Evolutionary conservation across 2,797 vertebrate genomes (phyloP), one percentile per base, ranked within the genome.

Genomic region (Gila robusta): DNA sequence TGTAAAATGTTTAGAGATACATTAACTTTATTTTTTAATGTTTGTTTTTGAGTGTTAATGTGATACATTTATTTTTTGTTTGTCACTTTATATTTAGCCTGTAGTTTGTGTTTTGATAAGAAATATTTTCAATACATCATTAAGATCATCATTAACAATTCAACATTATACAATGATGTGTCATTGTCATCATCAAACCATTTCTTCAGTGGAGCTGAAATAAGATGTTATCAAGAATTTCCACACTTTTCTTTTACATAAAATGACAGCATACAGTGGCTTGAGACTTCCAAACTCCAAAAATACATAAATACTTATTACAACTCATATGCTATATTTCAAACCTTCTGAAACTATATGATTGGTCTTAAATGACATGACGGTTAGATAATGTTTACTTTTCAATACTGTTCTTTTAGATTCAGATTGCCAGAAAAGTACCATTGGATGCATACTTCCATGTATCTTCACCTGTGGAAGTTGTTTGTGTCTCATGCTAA

Each of bases 401-500:
- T 28, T 47, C n/a, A 32, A 52, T 32, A 9, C 5, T 74, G 17
- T 32, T 52, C 16, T 70, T 49, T 32, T 52, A 21, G 28, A 52
- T 52, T 21, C 47, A 35, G 23, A 39, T 32, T 23, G 6, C 5
- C 21, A 37, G 21, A 14, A 37, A 77, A 54, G 19, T 21, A 12
- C 10, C 28, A 19, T 14, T 52, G 11, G 11, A 78, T 59, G 12
- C 16, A 19, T 17, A 59, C 52, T n/a, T 39, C 32, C 32, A 37
- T 56, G 32, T n/a, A 10, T 59, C 7, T 35, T 49, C 21, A 76
- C 56, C 56, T 76, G 16, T 71, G 64, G 1, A n/a, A 11, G 2
- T 47, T n/a, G 28, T 62, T 73, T 83, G 11, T 41, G 35, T 44
- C 8, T 26, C 32, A n/a, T 37, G n/a, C 32, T 82, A 72, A 90